These are phyloP conservation scores for Streblospio benedicti DNA, from an alignment of 1,140 invertebrate genomes.

Conservation along the genomic window DNA sequence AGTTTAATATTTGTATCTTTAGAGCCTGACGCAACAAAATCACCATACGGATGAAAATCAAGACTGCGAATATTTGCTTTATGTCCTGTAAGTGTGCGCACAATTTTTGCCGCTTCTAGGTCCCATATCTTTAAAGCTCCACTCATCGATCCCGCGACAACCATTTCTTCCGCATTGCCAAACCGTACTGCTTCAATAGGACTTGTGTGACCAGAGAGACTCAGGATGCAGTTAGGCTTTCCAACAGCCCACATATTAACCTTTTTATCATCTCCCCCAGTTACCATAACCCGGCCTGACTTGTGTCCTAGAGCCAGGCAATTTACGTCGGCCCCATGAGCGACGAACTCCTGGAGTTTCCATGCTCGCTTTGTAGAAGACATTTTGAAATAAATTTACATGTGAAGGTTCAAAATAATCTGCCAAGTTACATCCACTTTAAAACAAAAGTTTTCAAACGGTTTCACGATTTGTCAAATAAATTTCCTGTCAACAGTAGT, in stretches of 20 bases:
- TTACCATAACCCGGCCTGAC: constrained; percentile 83
- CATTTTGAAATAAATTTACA: too few relatives aligned
- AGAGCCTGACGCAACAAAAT: constrained; percentile 85
- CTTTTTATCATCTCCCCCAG: constrained; percentile 93
- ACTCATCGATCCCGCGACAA: constrained; percentile 85
- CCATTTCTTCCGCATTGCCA: constrained; percentile 85
- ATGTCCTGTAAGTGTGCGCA: constrained; percentile 85
- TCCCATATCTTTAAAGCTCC: constrained; percentile 95
- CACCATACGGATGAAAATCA: constrained; percentile 94
- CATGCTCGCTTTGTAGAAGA: constrained; percentile 50
- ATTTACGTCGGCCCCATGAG: constrained; percentile 79
- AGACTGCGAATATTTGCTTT: constrained; percentile 79
- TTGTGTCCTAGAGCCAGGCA: constrained; percentile 83
- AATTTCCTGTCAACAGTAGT: too few relatives aligned
- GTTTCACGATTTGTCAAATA: too few relatives aligned
- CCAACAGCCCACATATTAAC: constrained; percentile 96
- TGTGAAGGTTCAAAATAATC: too few relatives aligned
- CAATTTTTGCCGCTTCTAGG: constrained; percentile 80
- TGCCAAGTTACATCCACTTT: too few relatives aligned
- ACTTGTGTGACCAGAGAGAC: constrained; percentile 80
- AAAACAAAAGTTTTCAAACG: too few relatives aligned
- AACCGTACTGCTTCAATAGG: constrained; percentile 90
- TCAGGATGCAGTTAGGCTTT: constrained; percentile 90
- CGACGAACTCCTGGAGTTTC: constrained; percentile 69
- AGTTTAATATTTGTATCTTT: constrained; percentile 79